phyloP scores from a whole-genome alignment of 2,113 vertebrate genomes.

The rat (Rattus norvegicus) region DNA sequence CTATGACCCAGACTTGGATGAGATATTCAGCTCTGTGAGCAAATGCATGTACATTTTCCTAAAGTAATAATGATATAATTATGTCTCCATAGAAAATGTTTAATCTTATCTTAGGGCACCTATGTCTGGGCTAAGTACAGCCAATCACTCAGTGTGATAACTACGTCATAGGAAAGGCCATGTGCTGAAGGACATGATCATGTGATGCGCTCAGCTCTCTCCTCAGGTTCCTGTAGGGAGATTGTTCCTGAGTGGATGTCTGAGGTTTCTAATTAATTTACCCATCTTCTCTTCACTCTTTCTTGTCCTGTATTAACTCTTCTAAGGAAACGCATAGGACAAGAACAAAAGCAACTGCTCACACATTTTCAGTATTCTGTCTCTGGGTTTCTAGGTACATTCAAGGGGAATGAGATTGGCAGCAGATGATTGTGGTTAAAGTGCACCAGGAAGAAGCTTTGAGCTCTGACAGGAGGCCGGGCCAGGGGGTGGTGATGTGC shows the following conservation, averaged over 20 bases:
- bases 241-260: neutral
- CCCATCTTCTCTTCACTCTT: neutral
- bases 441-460: neutral
- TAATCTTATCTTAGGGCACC: neutral
- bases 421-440: conserved; percentile 8
- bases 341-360: neutral
- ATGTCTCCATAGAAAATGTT: neutral
- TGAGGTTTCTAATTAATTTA: conserved; percentile 59
- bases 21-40: neutral
- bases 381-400: neutral
- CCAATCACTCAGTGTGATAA: neutral
- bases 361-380: neutral
- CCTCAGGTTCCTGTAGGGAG: conserved; percentile 12
- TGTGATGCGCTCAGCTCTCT: neutral
- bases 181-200: conserved; percentile 17
- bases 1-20: neutral
- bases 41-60: neutral
- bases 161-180: conserved; percentile 13
- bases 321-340: neutral
- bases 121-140: neutral
- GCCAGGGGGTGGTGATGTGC: neutral
- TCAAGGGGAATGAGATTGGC: neutral
- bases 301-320: conserved; percentile 44
- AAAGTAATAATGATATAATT: neutral
- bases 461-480: neutral